These are phyloP conservation scores for Staurois parvus DNA, from an alignment of 2,797 vertebrate species.

Conservation along the genomic window DNA sequence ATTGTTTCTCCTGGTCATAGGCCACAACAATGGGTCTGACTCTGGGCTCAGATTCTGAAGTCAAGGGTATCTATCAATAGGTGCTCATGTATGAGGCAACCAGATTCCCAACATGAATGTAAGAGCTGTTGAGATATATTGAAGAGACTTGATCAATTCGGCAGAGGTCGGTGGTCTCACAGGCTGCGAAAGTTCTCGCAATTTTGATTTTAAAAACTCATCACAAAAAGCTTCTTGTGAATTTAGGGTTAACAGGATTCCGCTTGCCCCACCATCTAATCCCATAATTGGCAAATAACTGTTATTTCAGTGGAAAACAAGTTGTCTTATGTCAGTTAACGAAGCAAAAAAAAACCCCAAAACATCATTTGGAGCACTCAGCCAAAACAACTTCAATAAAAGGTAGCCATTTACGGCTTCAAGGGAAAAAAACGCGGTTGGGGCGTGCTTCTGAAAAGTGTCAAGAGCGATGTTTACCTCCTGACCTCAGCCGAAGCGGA, in stretches of 20 bases:
- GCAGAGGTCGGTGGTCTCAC: no score
- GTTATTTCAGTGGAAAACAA: constrained; percentile 40
- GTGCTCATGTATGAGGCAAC: no score
- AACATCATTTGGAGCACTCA: background rate
- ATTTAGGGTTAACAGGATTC: constrained; percentile 8
- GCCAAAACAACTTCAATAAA: constrained; percentile 27
- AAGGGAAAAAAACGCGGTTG: background rate
- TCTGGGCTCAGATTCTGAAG: no score
- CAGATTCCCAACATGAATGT: no score
- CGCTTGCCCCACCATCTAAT: background rate
- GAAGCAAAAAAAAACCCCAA: background rate
- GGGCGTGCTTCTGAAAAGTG: background rate
- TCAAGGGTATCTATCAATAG: no score
- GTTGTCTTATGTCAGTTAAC: constrained; percentile 17
- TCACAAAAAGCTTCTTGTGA: no score
- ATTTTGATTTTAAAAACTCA: no score
- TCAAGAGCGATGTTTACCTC: constrained; percentile 21
- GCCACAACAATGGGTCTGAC: no score
- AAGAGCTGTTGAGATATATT: no score
- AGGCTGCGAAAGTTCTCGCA: no score
- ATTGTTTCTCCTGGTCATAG: no score
- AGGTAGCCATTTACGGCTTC: background rate
- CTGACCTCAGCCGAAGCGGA: constrained; percentile 33
- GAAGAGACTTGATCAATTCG: no score
- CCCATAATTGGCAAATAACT: constrained; percentile 18